A percentile compares a stretch with the other conserved stretches of the same genome.
Evolutionary conservation across 2,797 vertebrate genomes (phyloP).

Genomic region (Champsocephalus esox): DNA sequence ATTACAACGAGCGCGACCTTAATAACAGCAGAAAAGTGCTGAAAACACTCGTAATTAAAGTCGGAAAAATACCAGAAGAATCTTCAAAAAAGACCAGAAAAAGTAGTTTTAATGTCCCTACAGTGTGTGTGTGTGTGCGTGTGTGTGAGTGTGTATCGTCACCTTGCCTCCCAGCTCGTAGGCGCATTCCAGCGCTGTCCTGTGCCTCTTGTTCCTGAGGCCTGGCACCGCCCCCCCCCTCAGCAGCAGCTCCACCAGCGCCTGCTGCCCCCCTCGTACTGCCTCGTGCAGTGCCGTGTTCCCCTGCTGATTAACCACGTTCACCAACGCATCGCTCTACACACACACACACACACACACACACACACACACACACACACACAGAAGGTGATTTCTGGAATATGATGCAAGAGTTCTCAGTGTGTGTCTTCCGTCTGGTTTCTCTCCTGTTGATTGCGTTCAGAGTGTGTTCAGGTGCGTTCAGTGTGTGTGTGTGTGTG

Average conservation of each 20-base stretch:
- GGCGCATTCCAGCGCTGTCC: conserved; percentile 89
- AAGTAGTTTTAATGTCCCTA: neutral
- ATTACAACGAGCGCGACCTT: no score
- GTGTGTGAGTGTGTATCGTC: neutral
- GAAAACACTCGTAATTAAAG: no score
- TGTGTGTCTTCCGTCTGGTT: rapidly evolving
- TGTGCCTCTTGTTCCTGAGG: conserved; percentile 87
- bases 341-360: neutral
- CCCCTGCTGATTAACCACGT: conserved; percentile 88
- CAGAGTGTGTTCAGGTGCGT: neutral
- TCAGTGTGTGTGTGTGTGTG: no score
- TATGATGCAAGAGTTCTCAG: neutral
- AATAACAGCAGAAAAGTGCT: no score
- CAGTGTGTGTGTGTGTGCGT: neutral
- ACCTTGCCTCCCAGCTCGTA: conserved; percentile 86
- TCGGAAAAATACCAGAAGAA: no score
- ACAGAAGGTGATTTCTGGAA: neutral
- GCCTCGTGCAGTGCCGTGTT: conserved; percentile 94
- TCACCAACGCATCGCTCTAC: conserved; percentile 88
- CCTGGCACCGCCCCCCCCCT: conserved; percentile 83
- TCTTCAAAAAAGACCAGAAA: no score
- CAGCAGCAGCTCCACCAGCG: conserved; percentile 90
- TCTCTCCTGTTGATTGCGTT: no score
- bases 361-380: no score
- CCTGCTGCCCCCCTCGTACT: conserved; percentile 80